Evolutionary conservation across 35 echinoderm and acorn worm genomes (phyloP), one percentile per base, ranked within the genome.

Genomic region (Eucidaris tribuloides): DNA sequence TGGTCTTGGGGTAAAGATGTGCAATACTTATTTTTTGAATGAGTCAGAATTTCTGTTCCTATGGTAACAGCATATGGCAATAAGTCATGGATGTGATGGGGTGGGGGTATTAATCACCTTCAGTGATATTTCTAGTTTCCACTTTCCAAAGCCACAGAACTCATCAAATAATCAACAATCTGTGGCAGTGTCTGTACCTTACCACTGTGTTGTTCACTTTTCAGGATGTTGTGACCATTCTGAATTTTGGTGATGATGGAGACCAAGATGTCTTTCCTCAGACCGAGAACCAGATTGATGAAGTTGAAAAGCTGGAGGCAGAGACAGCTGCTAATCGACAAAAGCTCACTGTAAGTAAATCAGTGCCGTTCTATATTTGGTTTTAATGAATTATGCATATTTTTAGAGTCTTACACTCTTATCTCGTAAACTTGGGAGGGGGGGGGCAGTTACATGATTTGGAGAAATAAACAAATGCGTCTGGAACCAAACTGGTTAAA

Each of bases 231-330:
- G 68, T 74, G 9, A 40, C 68, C 25, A 40, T 74, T 44, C 68
- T 74, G 2, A 74, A 74, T 25, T 74, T 74, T 74, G 68, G 68
- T 19, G 68, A 74, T 38, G 68, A 74, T 74, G 36, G 35, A 17
- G 68, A 74, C 2, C 35, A 74, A 9, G 41, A 1, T 7, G 68
- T 74, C 1, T 74, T 40, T 22, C 68, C 68, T 3, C 35, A 74
- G 68, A 74, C 68, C 11, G 44, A 74, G 38, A 41, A 33, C 4
- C 29, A 40, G 14, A 33, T 74, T 41, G 15, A 74, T 17, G 68
- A 74, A 40, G 38, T 74, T 14, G 37, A 74, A 22, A 74, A 74
- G 41, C 36, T 74, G 3, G 68, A 74, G n/a, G 68, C 68, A 5
- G 68, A 74, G 36, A 74, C 68, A 7, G 68, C 37, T 0, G 37